These are phyloP conservation scores for Datnioides undecimradiatus DNA, from an alignment of 2,113 vertebrate species.

Conservation along the genomic window DNA sequence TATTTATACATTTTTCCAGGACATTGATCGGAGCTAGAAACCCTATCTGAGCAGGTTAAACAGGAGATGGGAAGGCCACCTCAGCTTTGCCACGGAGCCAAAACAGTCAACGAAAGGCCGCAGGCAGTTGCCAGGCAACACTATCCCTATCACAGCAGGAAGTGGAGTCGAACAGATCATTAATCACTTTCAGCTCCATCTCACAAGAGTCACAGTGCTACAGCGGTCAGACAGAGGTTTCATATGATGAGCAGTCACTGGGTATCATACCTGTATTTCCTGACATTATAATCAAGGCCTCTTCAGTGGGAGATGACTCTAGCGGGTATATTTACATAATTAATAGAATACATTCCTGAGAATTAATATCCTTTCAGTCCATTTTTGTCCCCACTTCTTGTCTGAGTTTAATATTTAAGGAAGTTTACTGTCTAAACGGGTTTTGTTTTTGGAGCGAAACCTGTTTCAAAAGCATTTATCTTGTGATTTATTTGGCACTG, in stretches of 20 bases:
- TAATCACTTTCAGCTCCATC: conserved; percentile 78
- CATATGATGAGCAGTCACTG: conserved; percentile 10
- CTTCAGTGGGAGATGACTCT: background rate
- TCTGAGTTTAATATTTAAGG: background rate
- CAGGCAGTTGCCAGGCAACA: conserved; percentile 85
- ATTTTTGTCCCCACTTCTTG: background rate
- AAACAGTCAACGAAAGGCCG: conserved; percentile 75
- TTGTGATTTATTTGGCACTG: conserved; percentile 18
- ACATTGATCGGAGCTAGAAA: conserved; percentile 30
- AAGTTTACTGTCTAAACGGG: background rate
- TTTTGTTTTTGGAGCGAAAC: conserved; percentile 15
- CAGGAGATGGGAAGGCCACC: conserved; percentile 66
- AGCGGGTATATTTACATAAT: conserved; percentile 6
- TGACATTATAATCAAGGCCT: background rate
- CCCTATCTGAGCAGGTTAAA: conserved; percentile 62
- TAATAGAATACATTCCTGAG: conserved; percentile 1
- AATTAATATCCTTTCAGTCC: conserved; percentile 3
- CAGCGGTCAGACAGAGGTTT: conserved; percentile 61
- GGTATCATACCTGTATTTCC: conserved; percentile 10
- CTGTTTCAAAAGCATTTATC: conserved; percentile 17
- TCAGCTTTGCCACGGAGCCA: conserved; percentile 65
- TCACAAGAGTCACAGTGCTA: conserved; percentile 53
- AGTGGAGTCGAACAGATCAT: conserved; percentile 76
- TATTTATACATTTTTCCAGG: background rate
- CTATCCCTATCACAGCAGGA: conserved; percentile 78